Conservation (phyloP, 2,888 invertebrate genomes). For the Drosophila fungiperda region DNA sequence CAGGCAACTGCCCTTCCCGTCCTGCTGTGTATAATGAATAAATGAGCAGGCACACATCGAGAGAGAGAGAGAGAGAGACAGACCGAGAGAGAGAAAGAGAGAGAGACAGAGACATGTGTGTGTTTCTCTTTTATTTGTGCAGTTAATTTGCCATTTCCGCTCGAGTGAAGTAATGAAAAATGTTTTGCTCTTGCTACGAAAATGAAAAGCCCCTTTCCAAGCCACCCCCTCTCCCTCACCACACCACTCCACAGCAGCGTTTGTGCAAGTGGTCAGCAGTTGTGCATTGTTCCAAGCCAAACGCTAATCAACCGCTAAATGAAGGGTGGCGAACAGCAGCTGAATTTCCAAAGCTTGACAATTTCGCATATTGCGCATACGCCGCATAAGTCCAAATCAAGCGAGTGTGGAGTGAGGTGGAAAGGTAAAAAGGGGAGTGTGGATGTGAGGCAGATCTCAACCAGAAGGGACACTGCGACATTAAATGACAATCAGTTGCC, state of each 20-base stretch:
- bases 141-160: constrained; percentile 82
- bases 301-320: constrained; percentile 60
- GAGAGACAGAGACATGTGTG: constrained; percentile 2
- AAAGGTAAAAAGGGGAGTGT: neutral
- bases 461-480: constrained; percentile 8
- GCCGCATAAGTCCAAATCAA: constrained; percentile 26
- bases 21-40: constrained; percentile 65
- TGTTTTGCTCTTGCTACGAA: constrained; percentile 44
- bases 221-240: neutral
- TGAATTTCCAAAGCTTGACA: constrained; percentile 7
- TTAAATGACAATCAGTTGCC: constrained; percentile 53
- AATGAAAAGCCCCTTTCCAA: constrained; percentile 42
- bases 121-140: constrained; percentile 66
- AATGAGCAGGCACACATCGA: constrained; percentile 56
- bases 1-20: neutral
- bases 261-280: constrained; percentile 10
- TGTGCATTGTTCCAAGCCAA: constrained; percentile 55
- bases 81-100: neutral
- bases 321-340: constrained; percentile 19
- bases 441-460: neutral
- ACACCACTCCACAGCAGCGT: neutral
- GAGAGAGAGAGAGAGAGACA: neutral
- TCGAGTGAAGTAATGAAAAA: constrained; percentile 76
- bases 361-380: constrained; percentile 44
- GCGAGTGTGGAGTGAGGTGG: neutral